Conservation (phyloP, 1,140 invertebrate species). For the Littorina saxatilis region DNA sequence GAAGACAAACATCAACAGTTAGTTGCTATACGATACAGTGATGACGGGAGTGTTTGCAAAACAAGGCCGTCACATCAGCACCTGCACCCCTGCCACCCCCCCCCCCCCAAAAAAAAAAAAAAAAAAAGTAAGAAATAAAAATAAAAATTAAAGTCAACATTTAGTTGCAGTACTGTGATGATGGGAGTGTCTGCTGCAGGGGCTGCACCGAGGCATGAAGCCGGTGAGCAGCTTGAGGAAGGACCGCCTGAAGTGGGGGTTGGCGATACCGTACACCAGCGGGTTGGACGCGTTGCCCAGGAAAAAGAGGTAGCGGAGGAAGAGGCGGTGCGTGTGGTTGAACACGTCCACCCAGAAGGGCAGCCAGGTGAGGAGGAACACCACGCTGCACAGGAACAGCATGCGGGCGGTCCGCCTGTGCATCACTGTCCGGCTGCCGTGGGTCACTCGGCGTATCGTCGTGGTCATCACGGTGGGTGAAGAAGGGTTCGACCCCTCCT, state of each 20-base stretch:
- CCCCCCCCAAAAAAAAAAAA: not conserved
- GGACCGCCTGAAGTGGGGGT: slow-evolving; percentile 54
- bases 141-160: not conserved
- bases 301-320: slow-evolving; percentile 62
- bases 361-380: slow-evolving; percentile 64
- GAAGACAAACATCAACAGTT: too few relatives aligned
- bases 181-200: not conserved
- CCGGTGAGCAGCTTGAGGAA: slow-evolving; percentile 38
- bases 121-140: not conserved
- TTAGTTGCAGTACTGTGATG: not conserved
- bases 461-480: not conserved
- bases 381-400: slow-evolving; percentile 66
- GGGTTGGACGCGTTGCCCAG: slow-evolving; percentile 65
- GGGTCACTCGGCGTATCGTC: not conserved
- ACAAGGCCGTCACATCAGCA: too few relatives aligned
- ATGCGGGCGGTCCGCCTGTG: slow-evolving; percentile 63
- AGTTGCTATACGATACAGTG: too few relatives aligned
- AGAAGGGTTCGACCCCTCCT: not conserved
- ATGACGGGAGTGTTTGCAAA: too few relatives aligned
- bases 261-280: slow-evolving; percentile 65
- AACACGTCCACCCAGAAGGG: slow-evolving; percentile 70
- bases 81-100: not conserved
- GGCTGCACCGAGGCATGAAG: slow-evolving; percentile 1
- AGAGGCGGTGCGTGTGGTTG: slow-evolving; percentile 52
- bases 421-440: not conserved